Evolutionary conservation across 2,888 invertebrate genomes (phyloP).

Genomic region (Caenorhabditis parvicauda): DNA sequence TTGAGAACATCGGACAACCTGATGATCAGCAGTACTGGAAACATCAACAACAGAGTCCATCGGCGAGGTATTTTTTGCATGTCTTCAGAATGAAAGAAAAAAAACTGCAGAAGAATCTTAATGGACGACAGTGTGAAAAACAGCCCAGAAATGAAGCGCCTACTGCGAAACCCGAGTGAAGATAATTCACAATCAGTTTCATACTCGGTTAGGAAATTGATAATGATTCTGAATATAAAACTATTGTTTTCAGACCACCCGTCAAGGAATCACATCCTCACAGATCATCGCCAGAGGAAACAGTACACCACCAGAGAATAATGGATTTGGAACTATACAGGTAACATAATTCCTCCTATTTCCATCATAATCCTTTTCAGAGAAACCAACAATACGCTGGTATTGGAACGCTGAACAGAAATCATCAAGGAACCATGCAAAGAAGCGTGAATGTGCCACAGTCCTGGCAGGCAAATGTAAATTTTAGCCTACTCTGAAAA

Average conservation of each 20-base stretch:
- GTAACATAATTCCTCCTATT: too few species aligned
- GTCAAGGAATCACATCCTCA: neutral
- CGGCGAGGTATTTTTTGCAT: neutral
- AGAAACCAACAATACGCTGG: slow-evolving; percentile 19
- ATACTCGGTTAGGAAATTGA: slow-evolving; percentile 36
- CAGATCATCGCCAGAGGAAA: slow-evolving; percentile 20
- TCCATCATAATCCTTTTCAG: too few species aligned
- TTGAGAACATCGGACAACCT: slow-evolving; percentile 34
- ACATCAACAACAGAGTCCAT: slow-evolving; percentile 12
- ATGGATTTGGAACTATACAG: slow-evolving; percentile 26
- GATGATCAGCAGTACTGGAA: slow-evolving; percentile 63
- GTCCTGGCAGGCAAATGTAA: too few species aligned
- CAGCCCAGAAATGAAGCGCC: slow-evolving; percentile 35
- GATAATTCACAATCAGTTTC: slow-evolving; percentile 24
- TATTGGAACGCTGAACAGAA: slow-evolving; percentile 29
- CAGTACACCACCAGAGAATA: slow-evolving; percentile 34
- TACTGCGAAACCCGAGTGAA: slow-evolving; percentile 28
- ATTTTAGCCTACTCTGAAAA: neutral
- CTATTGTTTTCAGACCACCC: neutral
- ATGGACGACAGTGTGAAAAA: slow-evolving; percentile 23
- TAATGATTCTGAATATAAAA: too few species aligned
- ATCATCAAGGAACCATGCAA: slow-evolving; percentile 27
- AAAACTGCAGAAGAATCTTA: slow-evolving; percentile 12
- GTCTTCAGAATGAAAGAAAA: neutral
- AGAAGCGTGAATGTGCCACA: slow-evolving; percentile 11